Percentiles rank a stretch among this genome's conserved stretches.
Evolutionary conservation across 2,888 invertebrate species (phyloP).

Genomic region (Lamproptera curius): DNA sequence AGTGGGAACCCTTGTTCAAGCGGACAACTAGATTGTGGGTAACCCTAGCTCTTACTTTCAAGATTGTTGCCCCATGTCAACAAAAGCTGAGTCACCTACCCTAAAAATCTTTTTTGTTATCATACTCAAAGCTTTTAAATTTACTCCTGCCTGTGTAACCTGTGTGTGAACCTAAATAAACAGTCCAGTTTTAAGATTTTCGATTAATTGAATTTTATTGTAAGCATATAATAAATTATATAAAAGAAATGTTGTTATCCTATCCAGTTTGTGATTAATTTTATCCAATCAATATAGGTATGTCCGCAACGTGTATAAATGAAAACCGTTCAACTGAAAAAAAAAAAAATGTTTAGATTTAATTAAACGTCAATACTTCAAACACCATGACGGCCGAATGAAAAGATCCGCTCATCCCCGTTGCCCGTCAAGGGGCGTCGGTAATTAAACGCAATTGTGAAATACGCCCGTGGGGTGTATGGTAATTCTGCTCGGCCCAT

Average conservation of each 20-base stretch:
- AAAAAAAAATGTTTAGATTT: conserved; percentile 5
- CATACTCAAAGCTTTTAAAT: no score
- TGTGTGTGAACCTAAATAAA: no score
- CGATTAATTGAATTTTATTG: no score
- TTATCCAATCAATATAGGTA: no score
- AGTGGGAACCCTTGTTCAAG: neutral
- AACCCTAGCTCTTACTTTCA: neutral
- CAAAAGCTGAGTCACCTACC: neutral
- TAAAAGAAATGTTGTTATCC: no score
- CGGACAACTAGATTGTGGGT: neutral
- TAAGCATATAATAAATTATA: no score
- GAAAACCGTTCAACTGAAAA: neutral
- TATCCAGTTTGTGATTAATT: no score
- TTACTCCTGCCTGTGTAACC: no score
- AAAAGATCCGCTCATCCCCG: conserved; percentile 43
- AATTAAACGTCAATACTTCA: conserved; percentile 27
- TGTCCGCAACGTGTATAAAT: no score
- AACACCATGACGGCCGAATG: conserved; percentile 31
- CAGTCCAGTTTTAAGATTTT: no score
- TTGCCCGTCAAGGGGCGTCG: conserved; percentile 46
- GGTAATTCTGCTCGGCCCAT: conserved; percentile 65
- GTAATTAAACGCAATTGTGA: conserved; percentile 69
- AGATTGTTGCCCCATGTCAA: neutral
- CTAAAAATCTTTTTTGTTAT: neutral
- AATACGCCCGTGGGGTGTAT: conserved; percentile 60